Conservation (phyloP, 2,888 invertebrate genomes). For the Lasioglossum morio region DNA sequence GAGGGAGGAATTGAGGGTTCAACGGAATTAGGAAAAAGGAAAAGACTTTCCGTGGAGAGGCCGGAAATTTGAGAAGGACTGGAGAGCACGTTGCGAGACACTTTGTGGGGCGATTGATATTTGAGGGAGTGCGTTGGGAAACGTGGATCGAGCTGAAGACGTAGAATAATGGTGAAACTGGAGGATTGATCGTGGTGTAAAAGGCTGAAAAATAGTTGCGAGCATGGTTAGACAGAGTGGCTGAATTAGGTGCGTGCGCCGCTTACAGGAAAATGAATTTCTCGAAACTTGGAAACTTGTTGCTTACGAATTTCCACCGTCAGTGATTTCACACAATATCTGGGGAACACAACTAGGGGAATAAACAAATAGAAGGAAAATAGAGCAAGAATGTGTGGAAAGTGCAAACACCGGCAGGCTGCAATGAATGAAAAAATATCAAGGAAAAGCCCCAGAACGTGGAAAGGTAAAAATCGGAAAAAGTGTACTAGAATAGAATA, state of each 20-base stretch:
- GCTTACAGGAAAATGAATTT: too few relatives aligned
- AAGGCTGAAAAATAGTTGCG: not conserved
- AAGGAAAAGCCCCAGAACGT: too few relatives aligned
- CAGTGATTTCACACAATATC: too few relatives aligned
- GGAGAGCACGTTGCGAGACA: not conserved
- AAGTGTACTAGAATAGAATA: too few relatives aligned
- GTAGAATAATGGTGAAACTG: not conserved
- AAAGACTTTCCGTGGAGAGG: not conserved
- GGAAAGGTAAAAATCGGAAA: not conserved
- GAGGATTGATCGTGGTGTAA: not conserved
- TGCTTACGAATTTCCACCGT: too few relatives aligned
- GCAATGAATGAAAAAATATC: too few relatives aligned
- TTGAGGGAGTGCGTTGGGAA: not conserved
- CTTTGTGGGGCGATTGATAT: not conserved
- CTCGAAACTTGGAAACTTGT: too few relatives aligned
- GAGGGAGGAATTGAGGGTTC: conserved; percentile 1
- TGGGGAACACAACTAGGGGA: too few relatives aligned
- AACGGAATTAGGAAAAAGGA: not conserved
- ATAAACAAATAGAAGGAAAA: too few relatives aligned
- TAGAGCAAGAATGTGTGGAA: too few relatives aligned
- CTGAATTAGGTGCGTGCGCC: not conserved
- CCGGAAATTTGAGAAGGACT: not conserved
- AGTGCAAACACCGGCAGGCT: too few relatives aligned
- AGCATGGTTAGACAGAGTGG: not conserved
- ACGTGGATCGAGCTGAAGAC: not conserved